These are phyloP conservation scores for Porites australiensis DNA, from an alignment of 64 coral and sea anemone genomes.

Conservation along the genomic window DNA sequence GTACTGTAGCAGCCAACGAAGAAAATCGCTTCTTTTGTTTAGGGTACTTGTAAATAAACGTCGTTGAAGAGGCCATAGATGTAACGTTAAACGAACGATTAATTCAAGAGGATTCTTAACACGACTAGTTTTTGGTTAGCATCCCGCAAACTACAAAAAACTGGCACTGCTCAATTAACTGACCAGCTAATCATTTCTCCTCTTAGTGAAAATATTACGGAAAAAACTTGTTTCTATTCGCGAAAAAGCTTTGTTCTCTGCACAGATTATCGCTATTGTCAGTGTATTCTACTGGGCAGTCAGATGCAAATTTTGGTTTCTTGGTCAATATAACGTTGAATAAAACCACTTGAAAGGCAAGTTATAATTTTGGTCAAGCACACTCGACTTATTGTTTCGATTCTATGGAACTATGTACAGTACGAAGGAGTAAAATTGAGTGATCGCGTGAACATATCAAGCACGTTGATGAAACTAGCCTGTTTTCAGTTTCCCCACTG, in stretches of 20 bases:
- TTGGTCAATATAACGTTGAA: neutral
- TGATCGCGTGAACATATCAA: neutral
- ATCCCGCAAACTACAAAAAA: neutral
- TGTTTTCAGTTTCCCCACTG: slow-evolving; percentile 19
- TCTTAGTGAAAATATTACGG: neutral
- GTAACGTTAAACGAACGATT: slow-evolving; percentile 22
- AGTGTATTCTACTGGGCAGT: neutral
- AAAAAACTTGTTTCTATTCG: neutral
- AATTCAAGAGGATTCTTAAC: neutral
- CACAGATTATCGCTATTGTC: neutral
- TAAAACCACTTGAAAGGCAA: neutral
- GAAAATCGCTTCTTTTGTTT: neutral
- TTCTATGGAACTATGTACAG: neutral
- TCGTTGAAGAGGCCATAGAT: neutral
- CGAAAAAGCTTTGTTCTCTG: neutral
- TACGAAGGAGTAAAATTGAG: neutral
- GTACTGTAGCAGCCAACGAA: neutral
- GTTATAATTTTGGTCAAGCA: slow-evolving; percentile 10
- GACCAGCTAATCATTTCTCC: too few relatives aligned
- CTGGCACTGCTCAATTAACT: too few relatives aligned
- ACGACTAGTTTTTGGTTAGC: neutral
- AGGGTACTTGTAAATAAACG: neutral
- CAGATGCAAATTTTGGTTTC: slow-evolving; percentile 29
- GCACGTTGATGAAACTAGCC: neutral
- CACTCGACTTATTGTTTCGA: neutral